These are phyloP conservation scores for Trematomus loennbergii DNA, from an alignment of 2,113 vertebrate genomes.

Conservation along the genomic window DNA sequence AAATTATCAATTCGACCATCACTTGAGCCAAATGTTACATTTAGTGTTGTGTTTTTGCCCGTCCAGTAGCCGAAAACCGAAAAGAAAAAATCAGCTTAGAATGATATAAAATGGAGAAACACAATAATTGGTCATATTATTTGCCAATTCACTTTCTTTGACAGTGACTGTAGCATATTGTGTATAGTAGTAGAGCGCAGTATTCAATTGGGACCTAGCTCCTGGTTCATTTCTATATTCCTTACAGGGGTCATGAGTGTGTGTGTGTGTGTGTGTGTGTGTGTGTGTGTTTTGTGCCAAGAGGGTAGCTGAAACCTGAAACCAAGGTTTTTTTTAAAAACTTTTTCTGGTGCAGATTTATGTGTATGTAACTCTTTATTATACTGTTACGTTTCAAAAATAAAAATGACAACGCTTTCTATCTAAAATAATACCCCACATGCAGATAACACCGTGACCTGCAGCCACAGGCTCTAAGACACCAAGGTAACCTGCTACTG, in stretches of 20 bases:
- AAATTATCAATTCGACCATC: neutral
- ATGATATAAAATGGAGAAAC: neutral
- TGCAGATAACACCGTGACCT: slow-evolving; percentile 41
- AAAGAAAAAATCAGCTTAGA: neutral
- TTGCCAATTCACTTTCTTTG: too few species aligned
- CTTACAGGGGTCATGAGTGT: too few species aligned
- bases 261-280: too few species aligned
- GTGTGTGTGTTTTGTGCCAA: neutral
- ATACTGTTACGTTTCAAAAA: slow-evolving; percentile 50
- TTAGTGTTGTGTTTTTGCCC: neutral
- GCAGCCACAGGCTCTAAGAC: slow-evolving; percentile 62
- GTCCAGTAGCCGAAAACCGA: too few species aligned
- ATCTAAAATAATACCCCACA: slow-evolving; percentile 57
- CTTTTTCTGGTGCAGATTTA: slow-evolving; percentile 9
- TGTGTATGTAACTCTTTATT: slow-evolving; percentile 9
- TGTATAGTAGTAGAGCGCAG: too few species aligned
- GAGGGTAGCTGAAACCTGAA: neutral
- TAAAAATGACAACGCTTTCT: neutral
- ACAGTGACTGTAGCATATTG: too few species aligned
- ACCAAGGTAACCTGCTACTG: slow-evolving; percentile 74
- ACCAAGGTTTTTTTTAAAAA: neutral
- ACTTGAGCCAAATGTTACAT: neutral
- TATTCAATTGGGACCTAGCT: too few species aligned
- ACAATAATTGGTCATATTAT: neutral
- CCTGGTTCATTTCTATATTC: too few species aligned